Evolutionary conservation across 2,888 invertebrate genomes (phyloP).

Genomic region (Drosophila helvetica): DNA sequence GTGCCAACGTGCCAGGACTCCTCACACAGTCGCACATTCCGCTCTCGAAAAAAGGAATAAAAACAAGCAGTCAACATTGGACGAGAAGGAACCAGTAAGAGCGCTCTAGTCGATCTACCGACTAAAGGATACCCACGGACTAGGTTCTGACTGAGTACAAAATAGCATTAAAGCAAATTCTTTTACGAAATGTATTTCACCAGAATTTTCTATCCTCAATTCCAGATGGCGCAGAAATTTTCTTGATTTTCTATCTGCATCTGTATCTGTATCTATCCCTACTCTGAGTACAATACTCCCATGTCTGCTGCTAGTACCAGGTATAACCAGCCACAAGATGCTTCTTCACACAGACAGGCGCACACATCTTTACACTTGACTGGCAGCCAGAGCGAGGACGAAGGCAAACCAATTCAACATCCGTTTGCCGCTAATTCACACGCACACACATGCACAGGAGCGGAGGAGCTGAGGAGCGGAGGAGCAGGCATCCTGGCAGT

Average conservation of each 20-base stretch:
- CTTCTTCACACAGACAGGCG: slow-evolving; percentile 31
- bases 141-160: background rate
- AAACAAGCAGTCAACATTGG: slow-evolving; percentile 72
- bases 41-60: slow-evolving; percentile 59
- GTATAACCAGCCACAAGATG: slow-evolving; percentile 67
- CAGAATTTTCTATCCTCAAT: too few relatives aligned
- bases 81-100: slow-evolving; percentile 45
- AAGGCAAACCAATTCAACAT: slow-evolving; percentile 78
- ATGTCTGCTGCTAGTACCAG: background rate
- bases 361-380: slow-evolving; percentile 62
- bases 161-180: background rate
- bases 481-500: slow-evolving; percentile 47
- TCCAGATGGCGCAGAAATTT: too few relatives aligned
- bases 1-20: slow-evolving; percentile 70
- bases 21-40: slow-evolving; percentile 24
- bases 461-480: background rate
- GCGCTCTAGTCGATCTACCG: background rate
- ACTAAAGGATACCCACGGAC: background rate
- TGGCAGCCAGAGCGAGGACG: slow-evolving; percentile 54
- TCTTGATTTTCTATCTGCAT: background rate
- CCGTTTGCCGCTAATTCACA: slow-evolving; percentile 78
- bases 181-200: too few relatives aligned
- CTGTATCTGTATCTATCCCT: background rate
- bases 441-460: slow-evolving; percentile 44
- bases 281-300: background rate